These are phyloP conservation scores for Leptogaster cylindrica DNA, from an alignment of 2,888 invertebrate species.

Conservation along the genomic window DNA sequence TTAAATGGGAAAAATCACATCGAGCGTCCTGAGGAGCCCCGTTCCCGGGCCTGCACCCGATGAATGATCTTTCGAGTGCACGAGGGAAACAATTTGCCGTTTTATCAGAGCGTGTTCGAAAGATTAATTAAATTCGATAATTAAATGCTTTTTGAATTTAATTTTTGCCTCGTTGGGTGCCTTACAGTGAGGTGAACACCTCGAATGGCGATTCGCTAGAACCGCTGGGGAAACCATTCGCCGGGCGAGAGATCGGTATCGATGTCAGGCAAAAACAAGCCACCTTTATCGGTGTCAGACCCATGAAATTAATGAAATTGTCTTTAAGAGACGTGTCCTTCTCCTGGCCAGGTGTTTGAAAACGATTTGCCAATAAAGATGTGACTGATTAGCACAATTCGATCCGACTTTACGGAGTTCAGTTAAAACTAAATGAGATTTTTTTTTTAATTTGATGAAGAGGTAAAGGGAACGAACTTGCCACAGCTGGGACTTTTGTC, in stretches of 20 bases:
- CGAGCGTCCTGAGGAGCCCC: background rate
- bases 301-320: constrained; percentile 43
- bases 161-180: constrained; percentile 4
- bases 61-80: constrained; percentile 41
- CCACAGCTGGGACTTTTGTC: no score
- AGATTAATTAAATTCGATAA: constrained; percentile 58
- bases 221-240: constrained; percentile 4
- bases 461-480: no score
- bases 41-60: constrained; percentile 4
- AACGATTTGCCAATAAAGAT: constrained; percentile 33
- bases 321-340: constrained; percentile 29
- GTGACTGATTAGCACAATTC: constrained; percentile 31
- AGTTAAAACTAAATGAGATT: background rate
- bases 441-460: no score
- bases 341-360: constrained; percentile 28
- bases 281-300: constrained; percentile 41
- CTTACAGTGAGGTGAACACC: background rate
- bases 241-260: constrained; percentile 3
- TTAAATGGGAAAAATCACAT: background rate
- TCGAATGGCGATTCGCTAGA: background rate
- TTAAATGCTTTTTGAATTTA: constrained; percentile 51
- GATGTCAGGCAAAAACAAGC: constrained; percentile 16
- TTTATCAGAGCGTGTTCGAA: constrained; percentile 48
- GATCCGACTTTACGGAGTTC: constrained; percentile 15
- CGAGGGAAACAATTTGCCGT: constrained; percentile 49